Evolutionary conservation across 1,140 invertebrate species (phyloP).

Genomic region (Carposina sasakii): DNA sequence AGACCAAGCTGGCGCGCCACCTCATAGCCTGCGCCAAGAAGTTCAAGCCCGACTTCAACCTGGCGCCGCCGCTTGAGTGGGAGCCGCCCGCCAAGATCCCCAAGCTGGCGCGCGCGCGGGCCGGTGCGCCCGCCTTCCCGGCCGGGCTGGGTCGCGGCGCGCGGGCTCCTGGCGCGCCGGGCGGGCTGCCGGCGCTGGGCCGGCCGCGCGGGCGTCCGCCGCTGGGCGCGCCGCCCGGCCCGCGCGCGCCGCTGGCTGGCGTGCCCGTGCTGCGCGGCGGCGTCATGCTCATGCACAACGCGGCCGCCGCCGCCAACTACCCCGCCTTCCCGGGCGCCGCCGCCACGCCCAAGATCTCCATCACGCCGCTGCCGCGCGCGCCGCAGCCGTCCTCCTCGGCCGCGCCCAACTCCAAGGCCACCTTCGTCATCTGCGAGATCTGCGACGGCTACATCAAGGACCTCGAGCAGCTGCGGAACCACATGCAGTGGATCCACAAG

Average conservation of each 20-base stretch:
- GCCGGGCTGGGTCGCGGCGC: slow-evolving; percentile 55
- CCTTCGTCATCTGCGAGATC: slow-evolving; percentile 96
- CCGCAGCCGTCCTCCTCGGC: slow-evolving; percentile 70
- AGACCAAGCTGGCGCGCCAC: slow-evolving; percentile 92
- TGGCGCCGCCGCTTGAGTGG: slow-evolving; percentile 90
- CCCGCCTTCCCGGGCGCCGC: slow-evolving; percentile 47
- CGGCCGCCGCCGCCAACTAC: slow-evolving; percentile 55
- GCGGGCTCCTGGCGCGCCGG: slow-evolving; percentile 34
- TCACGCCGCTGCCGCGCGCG: slow-evolving; percentile 88
- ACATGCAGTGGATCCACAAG: slow-evolving; percentile 98
- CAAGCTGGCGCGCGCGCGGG: slow-evolving; percentile 71
- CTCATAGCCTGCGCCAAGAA: slow-evolving; percentile 91
- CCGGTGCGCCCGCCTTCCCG: slow-evolving; percentile 52
- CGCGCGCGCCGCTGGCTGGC: slow-evolving; percentile 47
- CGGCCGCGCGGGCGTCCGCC: slow-evolving; percentile 59
- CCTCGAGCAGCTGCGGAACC: slow-evolving; percentile 92
- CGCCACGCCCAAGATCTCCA: slow-evolving; percentile 87
- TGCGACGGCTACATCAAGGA: slow-evolving; percentile 97
- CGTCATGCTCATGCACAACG: slow-evolving; percentile 66
- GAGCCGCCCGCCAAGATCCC: slow-evolving; percentile 94
- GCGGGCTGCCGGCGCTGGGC: slow-evolving; percentile 46
- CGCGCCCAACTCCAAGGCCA: slow-evolving; percentile 66
- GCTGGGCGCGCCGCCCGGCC: slow-evolving; percentile 33
- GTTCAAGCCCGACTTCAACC: slow-evolving; percentile 89
- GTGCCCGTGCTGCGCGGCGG: slow-evolving; percentile 63